Base-by-base conservation (phyloP, 2,888 invertebrate species). In the Acrobasis repandana region DNA sequence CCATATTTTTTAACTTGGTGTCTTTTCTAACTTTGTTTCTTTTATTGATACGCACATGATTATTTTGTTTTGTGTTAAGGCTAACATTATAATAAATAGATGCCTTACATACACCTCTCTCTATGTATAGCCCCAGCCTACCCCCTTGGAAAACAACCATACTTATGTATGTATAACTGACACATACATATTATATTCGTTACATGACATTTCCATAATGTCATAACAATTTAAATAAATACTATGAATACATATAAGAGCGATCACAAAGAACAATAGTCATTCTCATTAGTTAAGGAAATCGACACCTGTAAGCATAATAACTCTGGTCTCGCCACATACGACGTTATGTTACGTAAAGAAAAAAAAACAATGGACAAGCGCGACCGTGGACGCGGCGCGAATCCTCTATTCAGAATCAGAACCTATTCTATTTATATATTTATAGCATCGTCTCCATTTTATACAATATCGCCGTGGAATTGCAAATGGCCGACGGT, bases 381-480 rank as follows among this genome's bases (percentile, higher is more conserved):
- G 84, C 85, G 85, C 85, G 87, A 81, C 85, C 86, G 78, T 84
- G 85, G 83, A 87, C 85, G 87, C 82, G 81, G 71, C 74, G 78
- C 76, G 84, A 84, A 85, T 85, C 75, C 71, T 71, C 70, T 72
- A 72, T 69, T 66, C 68, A 61, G 64, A 66, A 66, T 66, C 68
- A 62, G 64, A 66, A 66, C 72, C 74, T 72, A 74, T 75, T 72
- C 73, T 71, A 79, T 82, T 85, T 85, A 84, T 79, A 82, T 81
- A 87, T 88, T 86, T 86, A 82, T 75, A 76, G 77, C 83, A 75
- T 75, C 76, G 81, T 78, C 83, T 83, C 80, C 68, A 77, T 77
- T 82, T 83, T 80, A 80, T 81, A 83, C 81, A 85, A 82, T 84
- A 82, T 82, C 80, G 76, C 73, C 74, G 79, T 81, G 73, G 85